Percentiles rank a stretch among this genome's conserved stretches.
Evolutionary conservation across 2,113 vertebrate species (phyloP).

Genomic region (Junco hyemalis): DNA sequence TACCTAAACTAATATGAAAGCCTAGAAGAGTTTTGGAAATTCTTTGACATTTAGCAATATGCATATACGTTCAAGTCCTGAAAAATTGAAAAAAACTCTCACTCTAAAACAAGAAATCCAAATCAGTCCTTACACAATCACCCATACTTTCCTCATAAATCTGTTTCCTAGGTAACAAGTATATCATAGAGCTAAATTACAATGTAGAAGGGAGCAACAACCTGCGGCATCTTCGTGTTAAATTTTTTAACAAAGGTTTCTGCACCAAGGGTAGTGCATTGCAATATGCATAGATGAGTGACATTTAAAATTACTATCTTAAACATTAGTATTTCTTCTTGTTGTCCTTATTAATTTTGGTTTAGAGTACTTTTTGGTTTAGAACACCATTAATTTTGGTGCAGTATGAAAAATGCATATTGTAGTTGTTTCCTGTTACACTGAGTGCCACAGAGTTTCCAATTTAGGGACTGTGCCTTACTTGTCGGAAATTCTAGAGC

Average conservation of each 20-base stretch:
- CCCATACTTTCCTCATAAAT: background rate
- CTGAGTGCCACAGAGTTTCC: background rate
- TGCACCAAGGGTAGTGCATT: background rate
- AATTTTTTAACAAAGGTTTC: background rate
- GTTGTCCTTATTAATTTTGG: background rate
- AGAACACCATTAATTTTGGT: background rate
- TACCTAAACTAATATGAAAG: background rate
- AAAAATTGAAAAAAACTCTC: background rate
- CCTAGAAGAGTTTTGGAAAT: background rate
- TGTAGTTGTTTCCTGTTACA: background rate
- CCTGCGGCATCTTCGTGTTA: background rate
- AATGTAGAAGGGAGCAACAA: background rate
- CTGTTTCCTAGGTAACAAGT: constrained; percentile 57
- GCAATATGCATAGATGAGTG: background rate
- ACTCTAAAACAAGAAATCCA: background rate
- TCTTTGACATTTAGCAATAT: background rate
- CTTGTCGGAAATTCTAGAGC: background rate
- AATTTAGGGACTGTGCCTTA: background rate
- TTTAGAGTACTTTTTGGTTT: background rate
- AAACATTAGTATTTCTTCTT: background rate
- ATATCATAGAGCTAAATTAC: background rate
- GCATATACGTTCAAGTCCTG: background rate
- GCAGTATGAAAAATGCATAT: background rate
- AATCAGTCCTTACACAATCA: background rate
- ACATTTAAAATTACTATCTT: background rate